Evolutionary conservation across 2,888 invertebrate genomes (phyloP), one percentile per base, ranked within the genome.

Genomic region (Deilephila elpenor): DNA sequence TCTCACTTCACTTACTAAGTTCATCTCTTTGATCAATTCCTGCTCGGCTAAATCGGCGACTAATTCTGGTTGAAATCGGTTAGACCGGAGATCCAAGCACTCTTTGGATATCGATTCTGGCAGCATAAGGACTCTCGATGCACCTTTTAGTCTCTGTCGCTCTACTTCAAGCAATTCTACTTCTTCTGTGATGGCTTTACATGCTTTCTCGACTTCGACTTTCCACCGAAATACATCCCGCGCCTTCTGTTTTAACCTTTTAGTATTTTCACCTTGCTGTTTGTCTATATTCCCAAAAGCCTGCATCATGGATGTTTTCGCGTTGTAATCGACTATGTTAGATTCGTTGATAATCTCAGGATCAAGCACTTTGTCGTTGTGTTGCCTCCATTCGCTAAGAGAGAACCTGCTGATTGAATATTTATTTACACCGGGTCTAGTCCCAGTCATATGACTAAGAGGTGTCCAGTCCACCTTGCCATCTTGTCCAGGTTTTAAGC

Each of bases 51-150:
- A 90, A 83, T 98, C 98, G 8, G 97, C 94, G 0, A 97, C 97
- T 67, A 98, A 91, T 89, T 98, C 98, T 0, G 96, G 96, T 82
- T 96, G 96, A 29, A 96, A 94, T 17, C 97, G 95, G 51, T 96
- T 96, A 0, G 96, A 95, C 62, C 98, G 95, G 56, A 97, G 92
- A 60, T 97, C 96, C 70, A 98, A 90, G 83, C 97, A 97, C 88
- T 98, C 97, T 74, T 96, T 96, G 0, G 96, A 96, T 81, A 98
- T 98, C 0, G 97, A 95, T 92, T 97, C 97, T 0, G 97, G 97
- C 75, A 97, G 88, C 86, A 96, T 96, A 5, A 97, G 85, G 0
- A 96, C 96, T 61, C 96, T 95, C 5, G 96, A 89, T 0, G 97
- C 96, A 75, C 96, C 96, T 83, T 97, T 97, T 34, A 97, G 89